Base-by-base conservation (phyloP, 2,888 invertebrate genomes). In the Hydriomena furcata region DNA sequence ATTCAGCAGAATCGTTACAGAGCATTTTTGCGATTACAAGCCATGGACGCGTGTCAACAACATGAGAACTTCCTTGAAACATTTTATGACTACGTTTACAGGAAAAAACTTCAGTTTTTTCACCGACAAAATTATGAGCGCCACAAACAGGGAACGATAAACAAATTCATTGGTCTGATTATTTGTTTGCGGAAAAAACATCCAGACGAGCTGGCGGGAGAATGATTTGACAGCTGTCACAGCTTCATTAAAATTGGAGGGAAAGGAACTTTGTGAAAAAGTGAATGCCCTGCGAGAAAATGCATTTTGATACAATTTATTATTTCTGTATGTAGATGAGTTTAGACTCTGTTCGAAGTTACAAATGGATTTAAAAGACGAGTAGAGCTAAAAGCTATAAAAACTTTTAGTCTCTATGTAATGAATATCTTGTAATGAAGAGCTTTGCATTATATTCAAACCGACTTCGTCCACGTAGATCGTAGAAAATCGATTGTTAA, bases 221-320 rank as follows among this genome's bases (percentile, higher is more conserved):
- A 58, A 50, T 52, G 55, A 55, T 64, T 57, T 65, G 67, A 71
- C 68, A 69, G 63, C 61, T 67, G 69, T 63, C 68, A 67, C 60
- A 59, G 58, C 63, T 50, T 61, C 51, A 63, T 65, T 62, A 54
- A 60, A 53, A 56, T 58, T 58, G 59, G 58, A 50, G 52, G 52
- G 55, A 55, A 58, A 50, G 12, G 55, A 55, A 55, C 61, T 56
- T 35, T 31, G 52, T 28, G n/a, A n/a, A 21, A 21, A 48, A 42
- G 57, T 55, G 35, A 57, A 59, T 36, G 56, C 30, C 53, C 53
- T 42, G 32, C 41, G 24, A 24, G 20, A 37, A 30, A 49, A 20
- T 43, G 38, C 43, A 53, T 51, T 42, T 36, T 10, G 17, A 17
- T 43, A 30, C 2, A 23, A 2, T 5, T n/a, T n/a, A n/a, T n/a